Base-by-base conservation (phyloP, 2,113 vertebrate genomes). In the Carettochelys insculpta region DNA sequence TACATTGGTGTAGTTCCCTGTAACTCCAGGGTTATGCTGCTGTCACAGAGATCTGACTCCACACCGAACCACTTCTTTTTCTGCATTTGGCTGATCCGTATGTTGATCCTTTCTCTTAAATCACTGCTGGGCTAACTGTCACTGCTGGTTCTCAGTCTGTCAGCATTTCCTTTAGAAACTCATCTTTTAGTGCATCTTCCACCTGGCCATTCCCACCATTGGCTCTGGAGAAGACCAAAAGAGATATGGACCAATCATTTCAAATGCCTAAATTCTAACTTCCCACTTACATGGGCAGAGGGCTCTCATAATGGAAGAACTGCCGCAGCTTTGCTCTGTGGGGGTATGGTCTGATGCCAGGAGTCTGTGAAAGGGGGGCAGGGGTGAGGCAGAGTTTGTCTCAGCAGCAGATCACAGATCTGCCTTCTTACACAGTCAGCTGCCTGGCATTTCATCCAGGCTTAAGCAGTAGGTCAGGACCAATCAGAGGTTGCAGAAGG, bases 201-300 rank as follows among this genome's bases (percentile, higher is more conserved):
- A 48, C 61, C n/a, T 86, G n/a, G 27, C 5, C 12, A 2, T 71
- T 87, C 43, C 20, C 2, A n/a, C 52, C 2, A 61, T 4, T 78
- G 4, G 2, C 88, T 86, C 48, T 86, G 54, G 29, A 31, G 25
- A 47, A 11, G 29, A 81, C 29, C 56, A 47, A 48, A 31, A 12
- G 12, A 73, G 31, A 34, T n/a, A 61, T 34, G 2, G 6, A 77
- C 27, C 38, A 77, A 89, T 77, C n/a, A n/a, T n/a, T n/a, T n/a
- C n/a, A n/a, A n/a, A n/a, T n/a, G n/a, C 24, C 4, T n/a, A n/a
- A 0, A 1, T 2, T 75, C 54, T 77, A 43, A 22, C 3, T 84
- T 80, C 16, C 43, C 45, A 71, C 11, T 5, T 22, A 24, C 58
- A 61, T 29, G 56, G 58, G 11, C 11, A 0, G 0, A 34, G 8